Evolutionary conservation across 2,888 invertebrate species (phyloP).

Genomic region (Phyllotreta cruciferae): DNA sequence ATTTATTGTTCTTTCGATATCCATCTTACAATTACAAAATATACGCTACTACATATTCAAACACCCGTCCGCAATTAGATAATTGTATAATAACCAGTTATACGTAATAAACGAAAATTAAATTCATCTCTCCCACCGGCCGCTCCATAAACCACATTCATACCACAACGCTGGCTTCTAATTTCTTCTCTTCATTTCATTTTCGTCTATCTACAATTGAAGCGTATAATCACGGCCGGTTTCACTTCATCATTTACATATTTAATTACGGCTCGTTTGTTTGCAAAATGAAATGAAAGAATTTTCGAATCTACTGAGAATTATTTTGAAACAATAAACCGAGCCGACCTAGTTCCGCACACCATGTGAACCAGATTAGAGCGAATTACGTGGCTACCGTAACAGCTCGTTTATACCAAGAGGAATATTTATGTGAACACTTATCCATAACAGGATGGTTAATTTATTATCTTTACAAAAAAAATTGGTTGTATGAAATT

Average conservation of each 20-base stretch:
- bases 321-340: constrained; percentile 26
- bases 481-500: background rate
- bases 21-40: no score
- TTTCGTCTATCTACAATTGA: constrained; percentile 14
- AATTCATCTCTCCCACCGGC: no score
- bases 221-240: constrained; percentile 16
- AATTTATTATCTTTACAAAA: background rate
- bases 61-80: no score
- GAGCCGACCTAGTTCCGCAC: constrained; percentile 20
- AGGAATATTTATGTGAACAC: no score
- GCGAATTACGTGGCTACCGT: constrained; percentile 8
- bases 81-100: no score
- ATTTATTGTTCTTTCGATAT: no score
- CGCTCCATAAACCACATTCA: no score
- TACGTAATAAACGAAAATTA: no score
- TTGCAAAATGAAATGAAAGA: constrained; percentile 22
- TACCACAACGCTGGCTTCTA: no score
- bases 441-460: no score
- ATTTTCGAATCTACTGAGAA: constrained; percentile 15
- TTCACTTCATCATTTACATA: constrained; percentile 21
- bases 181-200: background rate
- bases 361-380: constrained; percentile 21
- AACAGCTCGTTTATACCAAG: background rate
- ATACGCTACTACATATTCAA: no score
- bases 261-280: constrained; percentile 26